Evolutionary conservation across 1,140 invertebrate species (phyloP).

Genomic region (Cotesia glomerata): DNA sequence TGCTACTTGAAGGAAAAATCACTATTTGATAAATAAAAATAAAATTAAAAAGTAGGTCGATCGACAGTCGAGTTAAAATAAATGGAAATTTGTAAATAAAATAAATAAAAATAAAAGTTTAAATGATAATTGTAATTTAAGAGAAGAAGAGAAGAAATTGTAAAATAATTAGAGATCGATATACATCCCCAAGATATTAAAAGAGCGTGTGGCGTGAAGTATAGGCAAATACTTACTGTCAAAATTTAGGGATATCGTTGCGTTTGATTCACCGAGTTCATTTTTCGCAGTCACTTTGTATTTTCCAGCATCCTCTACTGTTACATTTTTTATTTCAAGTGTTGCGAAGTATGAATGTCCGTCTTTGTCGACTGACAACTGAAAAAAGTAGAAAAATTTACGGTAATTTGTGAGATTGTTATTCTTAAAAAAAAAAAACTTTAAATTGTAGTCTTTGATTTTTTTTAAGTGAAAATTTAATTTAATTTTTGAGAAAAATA

Average conservation of each 20-base stretch:
- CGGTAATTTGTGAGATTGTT: not conserved
- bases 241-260: slow-evolving; percentile 95
- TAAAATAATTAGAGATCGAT: slow-evolving; percentile 44
- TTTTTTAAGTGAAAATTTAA: no score
- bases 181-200: slow-evolving; percentile 56
- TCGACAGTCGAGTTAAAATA: not conserved
- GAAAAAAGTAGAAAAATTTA: slow-evolving; percentile 48
- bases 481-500: no score
- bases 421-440: no score
- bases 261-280: slow-evolving; percentile 94
- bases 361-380: slow-evolving; percentile 88
- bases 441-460: no score
- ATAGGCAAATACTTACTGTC: slow-evolving; percentile 82
- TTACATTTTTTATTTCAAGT: slow-evolving; percentile 91
- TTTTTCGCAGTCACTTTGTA: slow-evolving; percentile 96
- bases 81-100: not conserved
- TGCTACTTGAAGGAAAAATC: slow-evolving; percentile 24
- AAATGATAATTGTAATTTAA: not conserved
- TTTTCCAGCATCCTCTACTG: slow-evolving; percentile 95
- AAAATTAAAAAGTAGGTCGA: not conserved
- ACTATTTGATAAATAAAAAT: slow-evolving; percentile 6
- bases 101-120: slow-evolving; percentile 17
- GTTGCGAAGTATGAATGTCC: slow-evolving; percentile 92
- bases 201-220: slow-evolving; percentile 12
- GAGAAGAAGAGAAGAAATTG: not conserved